Percentiles rank a stretch among this genome's conserved stretches.
Conservation (phyloP, 2,113 vertebrate genomes). For the Pomatorhinus ruficollis region DNA sequence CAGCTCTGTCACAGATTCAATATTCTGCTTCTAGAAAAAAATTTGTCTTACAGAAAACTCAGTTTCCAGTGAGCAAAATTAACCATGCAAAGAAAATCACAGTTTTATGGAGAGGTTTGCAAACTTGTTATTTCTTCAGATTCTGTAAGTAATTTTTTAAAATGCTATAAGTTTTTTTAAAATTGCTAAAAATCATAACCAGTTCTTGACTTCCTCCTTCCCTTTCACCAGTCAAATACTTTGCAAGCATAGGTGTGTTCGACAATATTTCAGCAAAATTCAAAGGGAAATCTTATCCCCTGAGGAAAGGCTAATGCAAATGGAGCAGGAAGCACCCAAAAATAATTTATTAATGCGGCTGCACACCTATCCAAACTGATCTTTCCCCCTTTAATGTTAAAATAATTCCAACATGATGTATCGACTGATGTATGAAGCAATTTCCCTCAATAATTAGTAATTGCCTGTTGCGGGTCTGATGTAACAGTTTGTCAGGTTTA, state of each 20-base stretch:
- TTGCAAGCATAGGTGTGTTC: background rate
- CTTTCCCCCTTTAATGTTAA: background rate
- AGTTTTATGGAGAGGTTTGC: background rate
- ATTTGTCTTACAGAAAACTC: background rate
- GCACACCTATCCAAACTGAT: background rate
- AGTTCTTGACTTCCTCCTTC: background rate
- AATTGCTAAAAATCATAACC: background rate
- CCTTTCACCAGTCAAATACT: background rate
- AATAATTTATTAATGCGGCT: background rate
- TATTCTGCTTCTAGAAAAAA: background rate
- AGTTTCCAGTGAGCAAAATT: background rate
- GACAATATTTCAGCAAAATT: background rate
- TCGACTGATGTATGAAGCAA: background rate
- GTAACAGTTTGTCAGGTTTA: background rate
- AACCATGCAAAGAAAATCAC: background rate
- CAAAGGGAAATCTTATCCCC: background rate
- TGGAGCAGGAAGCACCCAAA: background rate
- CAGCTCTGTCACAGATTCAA: background rate
- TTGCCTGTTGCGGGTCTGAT: background rate
- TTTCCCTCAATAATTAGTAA: slow-evolving; percentile 4
- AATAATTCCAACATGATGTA: background rate
- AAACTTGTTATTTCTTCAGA: background rate
- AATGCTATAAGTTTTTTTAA: background rate
- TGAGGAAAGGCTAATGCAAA: background rate
- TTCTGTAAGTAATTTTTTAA: background rate